phyloP scores from a whole-genome alignment of 2,113 vertebrate species.

The Mesoclemmys tuberculata region DNA sequence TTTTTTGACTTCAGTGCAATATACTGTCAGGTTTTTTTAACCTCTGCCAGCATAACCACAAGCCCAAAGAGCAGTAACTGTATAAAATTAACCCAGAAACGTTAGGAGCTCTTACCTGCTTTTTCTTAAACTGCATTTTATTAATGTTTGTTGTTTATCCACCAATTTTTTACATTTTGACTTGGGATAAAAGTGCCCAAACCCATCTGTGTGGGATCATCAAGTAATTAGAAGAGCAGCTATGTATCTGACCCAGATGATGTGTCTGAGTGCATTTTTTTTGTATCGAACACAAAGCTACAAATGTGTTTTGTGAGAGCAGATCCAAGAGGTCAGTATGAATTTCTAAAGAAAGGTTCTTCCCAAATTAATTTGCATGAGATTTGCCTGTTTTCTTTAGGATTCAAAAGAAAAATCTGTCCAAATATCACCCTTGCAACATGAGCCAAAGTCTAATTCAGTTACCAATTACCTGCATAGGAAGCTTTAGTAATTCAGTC shows the following conservation, averaged over 20 bases:
- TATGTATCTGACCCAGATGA: background rate
- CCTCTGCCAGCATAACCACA: background rate
- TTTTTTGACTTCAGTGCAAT: background rate
- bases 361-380: conserved; percentile 3
- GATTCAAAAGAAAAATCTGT: background rate
- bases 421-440: background rate
- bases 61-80: background rate
- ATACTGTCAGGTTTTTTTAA: background rate
- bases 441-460: background rate
- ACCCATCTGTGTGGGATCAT: background rate
- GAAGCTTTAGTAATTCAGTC: conserved; percentile 45
- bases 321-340: background rate
- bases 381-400: background rate
- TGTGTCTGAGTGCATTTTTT: background rate
- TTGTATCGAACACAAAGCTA: background rate
- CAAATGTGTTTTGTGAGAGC: background rate
- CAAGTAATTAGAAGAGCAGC: background rate
- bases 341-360: conserved; percentile 3
- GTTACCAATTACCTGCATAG: conserved; percentile 17
- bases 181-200: background rate
- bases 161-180: background rate
- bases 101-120: background rate
- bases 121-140: background rate
- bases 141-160: background rate
- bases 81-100: background rate